Base-by-base conservation (phyloP, 2,113 vertebrate genomes). In the Scartelaos histophorus region DNA sequence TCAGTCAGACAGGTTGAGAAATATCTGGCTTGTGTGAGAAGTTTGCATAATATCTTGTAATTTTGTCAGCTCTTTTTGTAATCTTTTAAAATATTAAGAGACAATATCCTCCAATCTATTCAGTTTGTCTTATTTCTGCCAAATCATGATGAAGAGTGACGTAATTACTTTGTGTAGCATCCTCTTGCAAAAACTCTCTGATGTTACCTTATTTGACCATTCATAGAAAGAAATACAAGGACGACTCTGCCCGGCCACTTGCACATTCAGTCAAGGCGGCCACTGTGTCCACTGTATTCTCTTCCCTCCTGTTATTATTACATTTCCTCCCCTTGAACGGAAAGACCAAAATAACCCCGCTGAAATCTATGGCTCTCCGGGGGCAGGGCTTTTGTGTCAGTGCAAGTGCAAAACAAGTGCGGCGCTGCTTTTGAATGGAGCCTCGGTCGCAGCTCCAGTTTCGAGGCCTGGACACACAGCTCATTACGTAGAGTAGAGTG, bases 331-430 rank as follows among this genome's bases (percentile, higher is more conserved):
- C 75, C 43, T 56, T 83, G 79, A 93, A 85, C 82, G 83, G 87
- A 92, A 92, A 82, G 89, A 86, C 91, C 21, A 47, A 92, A 93
- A 94, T 93, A 93, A 89, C 89, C 75, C 70, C 13, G 68, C 73
- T 85, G 82, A 90, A 91, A 89, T 90, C 85, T 88, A 88, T 84
- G 89, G 76, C 88, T 90, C 91, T 93, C 88, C 61, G 25, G 88
- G 87, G 90, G 83, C 80, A 70, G 67, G 75, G 75, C 73, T 84
- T 92, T 92, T 92, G 91, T 92, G 91, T 87, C 71, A n/a, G 71
- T 85, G 84, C 84, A 76, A 88, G 75, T 90, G 78, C 84, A 88
- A 90, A 91, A 89, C 85, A 86, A 85, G 87, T 84, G 75, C 17
- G 65, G 61, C 49, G 16, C 56, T 77, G 79, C 66, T 58, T 58